phyloP scores from a whole-genome alignment of 2,888 invertebrate genomes.

The Polylopha cassiicola region DNA sequence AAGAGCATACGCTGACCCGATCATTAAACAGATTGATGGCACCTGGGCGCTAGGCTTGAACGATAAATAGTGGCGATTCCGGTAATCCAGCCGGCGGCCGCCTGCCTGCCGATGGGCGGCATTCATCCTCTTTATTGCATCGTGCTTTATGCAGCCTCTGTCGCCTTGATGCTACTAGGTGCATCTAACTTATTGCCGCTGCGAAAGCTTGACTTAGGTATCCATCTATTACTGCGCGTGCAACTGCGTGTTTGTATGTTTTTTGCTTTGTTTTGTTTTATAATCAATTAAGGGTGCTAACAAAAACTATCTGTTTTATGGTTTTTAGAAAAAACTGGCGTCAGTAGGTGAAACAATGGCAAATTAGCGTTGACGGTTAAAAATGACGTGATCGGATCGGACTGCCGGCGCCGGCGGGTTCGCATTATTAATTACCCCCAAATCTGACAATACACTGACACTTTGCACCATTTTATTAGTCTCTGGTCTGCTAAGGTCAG shows the following conservation, averaged over 20 bases:
- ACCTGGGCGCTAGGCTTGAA: slow-evolving; percentile 74
- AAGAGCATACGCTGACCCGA: slow-evolving; percentile 75
- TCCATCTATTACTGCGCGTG: no score
- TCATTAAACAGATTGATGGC: slow-evolving; percentile 78
- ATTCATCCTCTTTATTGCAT: slow-evolving; percentile 77
- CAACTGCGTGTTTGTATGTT: no score
- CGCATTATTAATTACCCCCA: slow-evolving; percentile 49
- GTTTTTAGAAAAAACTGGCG: slow-evolving; percentile 71
- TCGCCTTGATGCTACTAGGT: slow-evolving; percentile 64
- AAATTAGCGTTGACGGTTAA: slow-evolving; percentile 75
- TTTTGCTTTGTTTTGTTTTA: no score
- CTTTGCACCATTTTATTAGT: slow-evolving; percentile 20
- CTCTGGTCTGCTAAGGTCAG: slow-evolving; percentile 9
- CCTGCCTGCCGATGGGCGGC: slow-evolving; percentile 70
- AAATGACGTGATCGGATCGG: slow-evolving; percentile 61
- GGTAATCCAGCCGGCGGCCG: slow-evolving; percentile 72
- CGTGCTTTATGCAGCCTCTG: slow-evolving; percentile 70
- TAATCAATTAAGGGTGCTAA: slow-evolving; percentile 63
- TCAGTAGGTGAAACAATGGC: slow-evolving; percentile 72
- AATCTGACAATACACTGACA: slow-evolving; percentile 16
- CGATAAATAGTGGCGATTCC: slow-evolving; percentile 78
- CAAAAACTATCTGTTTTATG: slow-evolving; percentile 72
- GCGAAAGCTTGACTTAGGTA: slow-evolving; percentile 35
- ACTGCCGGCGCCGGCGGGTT: slow-evolving; percentile 35
- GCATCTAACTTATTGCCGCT: slow-evolving; percentile 62